Evolutionary conservation across 2,113 vertebrate genomes (phyloP).

Genomic region (Melanocharis versteri): DNA sequence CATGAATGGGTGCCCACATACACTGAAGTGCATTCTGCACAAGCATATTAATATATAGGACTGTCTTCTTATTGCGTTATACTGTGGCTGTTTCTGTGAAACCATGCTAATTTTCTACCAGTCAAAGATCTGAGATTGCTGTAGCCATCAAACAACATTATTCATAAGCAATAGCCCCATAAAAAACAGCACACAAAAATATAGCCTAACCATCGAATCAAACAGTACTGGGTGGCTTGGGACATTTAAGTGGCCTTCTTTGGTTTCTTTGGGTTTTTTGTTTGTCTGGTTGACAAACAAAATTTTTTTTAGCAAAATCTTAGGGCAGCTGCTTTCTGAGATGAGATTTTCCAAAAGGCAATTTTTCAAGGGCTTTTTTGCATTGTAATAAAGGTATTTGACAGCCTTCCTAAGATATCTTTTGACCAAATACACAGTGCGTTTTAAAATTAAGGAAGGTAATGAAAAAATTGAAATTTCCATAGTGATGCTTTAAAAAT

Average conservation of each 20-base stretch:
- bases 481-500: not conserved
- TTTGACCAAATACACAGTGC: not conserved
- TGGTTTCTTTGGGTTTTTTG: not conserved
- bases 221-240: not conserved
- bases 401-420: not conserved
- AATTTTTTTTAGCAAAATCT: not conserved
- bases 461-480: not conserved
- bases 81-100: not conserved
- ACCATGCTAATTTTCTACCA: not conserved
- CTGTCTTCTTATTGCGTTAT: not conserved
- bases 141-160: not conserved
- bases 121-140: not conserved
- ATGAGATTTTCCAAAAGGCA: not conserved
- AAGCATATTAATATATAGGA: not conserved
- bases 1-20: not conserved
- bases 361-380: not conserved
- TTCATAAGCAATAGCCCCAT: not conserved
- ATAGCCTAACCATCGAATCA: not conserved
- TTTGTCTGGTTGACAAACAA: not conserved
- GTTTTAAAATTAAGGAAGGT: not conserved
- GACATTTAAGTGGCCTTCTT: not conserved
- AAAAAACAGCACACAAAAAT: not conserved
- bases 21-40: not conserved
- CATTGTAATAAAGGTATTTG: not conserved
- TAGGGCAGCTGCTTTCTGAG: not conserved